phyloP scores from a whole-genome alignment of 2,113 vertebrate genomes.

The Holacanthus passer region DNA sequence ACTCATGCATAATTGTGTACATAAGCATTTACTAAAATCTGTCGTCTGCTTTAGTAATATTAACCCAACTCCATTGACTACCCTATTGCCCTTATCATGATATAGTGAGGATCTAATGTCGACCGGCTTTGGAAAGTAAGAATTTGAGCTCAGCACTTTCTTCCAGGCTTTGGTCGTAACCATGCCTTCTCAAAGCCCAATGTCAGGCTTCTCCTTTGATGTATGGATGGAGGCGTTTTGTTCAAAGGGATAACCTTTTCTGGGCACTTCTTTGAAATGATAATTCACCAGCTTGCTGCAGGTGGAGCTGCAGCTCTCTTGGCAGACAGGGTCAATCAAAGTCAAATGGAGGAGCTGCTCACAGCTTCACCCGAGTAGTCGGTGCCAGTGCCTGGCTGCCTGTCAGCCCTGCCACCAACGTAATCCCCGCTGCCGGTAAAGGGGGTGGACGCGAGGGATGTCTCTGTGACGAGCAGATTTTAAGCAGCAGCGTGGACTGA shows the following conservation, averaged over 20 bases:
- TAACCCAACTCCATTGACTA: conserved; percentile 51
- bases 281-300: conserved; percentile 78
- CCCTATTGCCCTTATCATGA: conserved; percentile 51
- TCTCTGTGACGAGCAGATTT: conserved; percentile 37
- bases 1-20: conserved; percentile 64
- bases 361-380: conserved; percentile 51
- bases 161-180: conserved; percentile 65
- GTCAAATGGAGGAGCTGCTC: conserved; percentile 76
- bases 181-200: conserved; percentile 67
- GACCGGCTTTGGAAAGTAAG: conserved; percentile 55
- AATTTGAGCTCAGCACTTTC: conserved; percentile 72
- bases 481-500: conserved; percentile 23
- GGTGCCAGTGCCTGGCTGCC: conserved; percentile 54
- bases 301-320: conserved; percentile 70
- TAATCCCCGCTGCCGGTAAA: conserved; percentile 53
- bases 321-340: conserved; percentile 79
- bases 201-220: conserved; percentile 81
- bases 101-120: conserved; percentile 38
- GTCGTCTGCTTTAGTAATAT: conserved; percentile 57
- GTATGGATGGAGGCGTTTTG: conserved; percentile 83
- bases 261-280: conserved; percentile 84
- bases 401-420: conserved; percentile 60
- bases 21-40: conserved; percentile 70
- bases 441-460: conserved; percentile 23
- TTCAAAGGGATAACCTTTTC: conserved; percentile 86